Base-by-base conservation (phyloP, 2,888 invertebrate genomes). In the Neocrepidodera transversa region DNA sequence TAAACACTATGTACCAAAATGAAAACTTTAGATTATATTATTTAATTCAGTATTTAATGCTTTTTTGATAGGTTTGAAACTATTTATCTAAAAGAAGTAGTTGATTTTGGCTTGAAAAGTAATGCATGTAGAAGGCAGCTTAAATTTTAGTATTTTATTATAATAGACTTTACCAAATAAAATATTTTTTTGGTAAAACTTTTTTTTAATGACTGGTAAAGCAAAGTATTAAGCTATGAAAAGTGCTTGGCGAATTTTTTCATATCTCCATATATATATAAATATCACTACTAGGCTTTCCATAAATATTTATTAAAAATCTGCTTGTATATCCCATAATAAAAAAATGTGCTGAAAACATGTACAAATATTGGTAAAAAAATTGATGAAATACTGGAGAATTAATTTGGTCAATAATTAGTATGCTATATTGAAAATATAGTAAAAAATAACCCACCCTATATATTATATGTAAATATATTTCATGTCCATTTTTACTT, bases 401-500 rank as follows among this genome's bases (percentile, higher is more conserved):
- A 23, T 23, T 23, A 32, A 11, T 13, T 32, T 4, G 32, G 32
- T 13, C 11, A 32, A 32, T 2, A 32, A 2, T 11, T 11, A 8
- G 3, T 4, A 32, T 11, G 26, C 13, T 23, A 13, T 43, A 43
- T 20, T 36, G 5, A 20, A 32, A 54, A 54, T 53, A 45, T 13
- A 28, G 28, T 32, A 20, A 43, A 53, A 30, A 53, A 32, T 16
- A 35, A 35, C 11, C 32, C 23, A 43, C 32, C 55, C 51, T 51
- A 47, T 60, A 60, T 60, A n/a, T 60, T 52, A 60, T 56, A 54
- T 58, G 60, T 54, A 59, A 43, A 58, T 47, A 51, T 20, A 48
- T 47, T 32, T 56, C 26, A 38, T 42, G 48, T 48, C 48, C 53
- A 40, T 47, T 38, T 61, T 53, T 51, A 51, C 26, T 48, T 52